Evolutionary conservation across 2,797 vertebrate species (phyloP).

Genomic region (Garrulus glandarius): DNA sequence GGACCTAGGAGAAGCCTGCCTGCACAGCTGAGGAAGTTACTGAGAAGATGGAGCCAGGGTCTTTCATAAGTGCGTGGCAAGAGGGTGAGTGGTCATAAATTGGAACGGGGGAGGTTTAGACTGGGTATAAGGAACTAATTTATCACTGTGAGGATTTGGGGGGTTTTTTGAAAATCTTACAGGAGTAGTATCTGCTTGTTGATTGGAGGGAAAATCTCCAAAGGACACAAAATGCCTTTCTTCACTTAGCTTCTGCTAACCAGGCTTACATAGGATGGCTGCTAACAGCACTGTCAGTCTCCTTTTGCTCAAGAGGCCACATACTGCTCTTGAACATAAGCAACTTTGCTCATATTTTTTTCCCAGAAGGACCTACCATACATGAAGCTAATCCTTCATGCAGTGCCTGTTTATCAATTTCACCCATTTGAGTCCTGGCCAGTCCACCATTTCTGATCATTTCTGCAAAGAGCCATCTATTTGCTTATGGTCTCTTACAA

Average conservation of each 20-base stretch:
- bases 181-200: background rate
- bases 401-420: background rate
- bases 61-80: background rate
- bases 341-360: background rate
- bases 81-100: background rate
- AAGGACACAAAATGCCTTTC: background rate
- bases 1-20: background rate
- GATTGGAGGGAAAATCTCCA: background rate
- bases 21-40: background rate
- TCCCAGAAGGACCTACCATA: background rate
- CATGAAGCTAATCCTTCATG: background rate
- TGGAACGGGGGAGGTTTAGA: background rate
- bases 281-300: background rate
- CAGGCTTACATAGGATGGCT: background rate
- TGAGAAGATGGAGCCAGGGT: background rate
- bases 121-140: background rate
- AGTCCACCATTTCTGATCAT: background rate
- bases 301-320: background rate
- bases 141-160: background rate
- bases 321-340: background rate
- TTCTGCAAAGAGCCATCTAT: background rate
- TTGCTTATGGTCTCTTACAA: background rate
- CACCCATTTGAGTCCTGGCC: background rate
- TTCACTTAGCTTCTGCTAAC: background rate
- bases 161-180: background rate